Percentiles rank a stretch among this genome's conserved stretches.
Conservation (phyloP, 2,888 invertebrate species). For the Micoletzkya japonica region DNA sequence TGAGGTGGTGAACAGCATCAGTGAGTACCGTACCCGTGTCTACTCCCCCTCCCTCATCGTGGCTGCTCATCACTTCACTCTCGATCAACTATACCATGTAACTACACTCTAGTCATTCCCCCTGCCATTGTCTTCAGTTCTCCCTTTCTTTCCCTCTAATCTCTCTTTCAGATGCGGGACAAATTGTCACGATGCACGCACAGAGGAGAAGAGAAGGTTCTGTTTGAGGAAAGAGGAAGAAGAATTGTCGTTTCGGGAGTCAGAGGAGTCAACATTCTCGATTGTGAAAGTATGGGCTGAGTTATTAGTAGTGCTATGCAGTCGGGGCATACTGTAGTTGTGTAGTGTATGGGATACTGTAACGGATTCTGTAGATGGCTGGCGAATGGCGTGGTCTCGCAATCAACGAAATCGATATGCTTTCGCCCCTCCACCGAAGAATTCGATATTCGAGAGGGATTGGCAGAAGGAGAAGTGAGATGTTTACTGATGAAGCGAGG, state of each 20-base stretch:
- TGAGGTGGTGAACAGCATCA: background rate
- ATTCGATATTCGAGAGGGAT: background rate
- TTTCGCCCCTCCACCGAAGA: background rate
- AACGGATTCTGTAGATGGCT: background rate
- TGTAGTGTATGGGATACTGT: background rate
- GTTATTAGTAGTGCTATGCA: background rate
- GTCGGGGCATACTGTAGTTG: background rate
- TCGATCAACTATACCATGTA: slow-evolving; percentile 24
- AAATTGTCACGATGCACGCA: background rate
- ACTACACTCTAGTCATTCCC: background rate
- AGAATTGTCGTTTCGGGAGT: slow-evolving; percentile 27
- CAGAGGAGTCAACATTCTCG: slow-evolving; percentile 33
- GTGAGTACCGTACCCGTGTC: background rate
- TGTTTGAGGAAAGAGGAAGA: slow-evolving; percentile 31
- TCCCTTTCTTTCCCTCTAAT: background rate
- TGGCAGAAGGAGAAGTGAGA: slow-evolving; percentile 14
- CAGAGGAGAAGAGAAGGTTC: slow-evolving; percentile 22
- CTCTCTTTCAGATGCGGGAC: background rate
- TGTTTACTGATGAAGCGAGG: too few species aligned
- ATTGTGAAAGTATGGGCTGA: background rate
- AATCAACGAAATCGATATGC: slow-evolving; percentile 1
- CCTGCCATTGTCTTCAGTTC: background rate
- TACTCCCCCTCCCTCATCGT: slow-evolving; percentile 20
- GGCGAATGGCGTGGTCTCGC: slow-evolving; percentile 20
- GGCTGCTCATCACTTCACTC: slow-evolving; percentile 24